Base-by-base conservation (phyloP, 1,140 invertebrate genomes). In the Rhopalosiphum padi region DNA sequence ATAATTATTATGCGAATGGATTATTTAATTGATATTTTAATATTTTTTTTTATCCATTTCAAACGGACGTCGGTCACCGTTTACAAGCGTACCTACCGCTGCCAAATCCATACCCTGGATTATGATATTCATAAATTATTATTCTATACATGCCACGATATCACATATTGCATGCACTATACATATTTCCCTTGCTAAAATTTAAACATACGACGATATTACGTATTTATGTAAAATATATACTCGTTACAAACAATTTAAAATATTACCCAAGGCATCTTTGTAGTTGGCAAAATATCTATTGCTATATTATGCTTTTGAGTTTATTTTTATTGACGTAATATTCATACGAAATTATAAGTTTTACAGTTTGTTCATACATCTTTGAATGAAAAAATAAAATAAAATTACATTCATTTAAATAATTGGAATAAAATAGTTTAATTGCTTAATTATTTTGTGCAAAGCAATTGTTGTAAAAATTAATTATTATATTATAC, bases 41-140 rank as follows among this genome's bases (percentile, higher is more conserved):
- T 60, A n/a, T n/a, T 60, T 68, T 68, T 68, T 68, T n/a, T 68
- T n/a, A n/a, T 68, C 30, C 30, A 15, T 30, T 68, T 68, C 60
- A n/a, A 68, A 68, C 30, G 30, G 60, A n/a, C 60, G 60, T 68
- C 25, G 60, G 25, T n/a, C 60, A 68, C 30, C n/a, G 60, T 4
- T 68, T n/a, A 68, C 60, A 18, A 18, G 5, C 30, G 55, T 11
- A 60, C 55, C 2, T 23, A 53, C 22, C 22, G 2, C 51, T 53
- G 21, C 51, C 22, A 68, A 68, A 68, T n/a, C 30, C 60, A n/a
- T 68, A 68, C 60, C 60, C 60, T 68, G 30, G 60, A 68, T 68
- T 68, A 68, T 68, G 60, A 68, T 68, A 68, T 68, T 68, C 60
- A 68, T 68, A n/a, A 68, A n/a, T 68, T n/a, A 68, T 68, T 68